These are phyloP conservation scores for Drymodes brunneopygia DNA, from an alignment of 2,113 vertebrate genomes.

Conservation along the genomic window DNA sequence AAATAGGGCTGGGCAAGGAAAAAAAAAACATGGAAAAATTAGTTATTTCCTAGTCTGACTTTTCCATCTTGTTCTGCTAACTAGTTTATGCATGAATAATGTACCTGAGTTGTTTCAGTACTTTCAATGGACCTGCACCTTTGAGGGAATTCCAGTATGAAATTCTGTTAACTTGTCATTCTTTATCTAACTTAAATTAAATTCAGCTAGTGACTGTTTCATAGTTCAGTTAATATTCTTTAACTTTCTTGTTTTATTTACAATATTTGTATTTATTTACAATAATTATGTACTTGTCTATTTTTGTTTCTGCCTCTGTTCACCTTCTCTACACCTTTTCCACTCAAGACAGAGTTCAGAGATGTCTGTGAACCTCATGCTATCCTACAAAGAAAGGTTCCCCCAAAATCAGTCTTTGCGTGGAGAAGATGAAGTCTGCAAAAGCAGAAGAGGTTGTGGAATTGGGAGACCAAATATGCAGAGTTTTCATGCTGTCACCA, in stretches of 20 bases:
- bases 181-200: background rate
- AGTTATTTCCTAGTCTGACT: background rate
- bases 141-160: background rate
- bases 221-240: background rate
- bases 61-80: background rate
- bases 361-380: background rate
- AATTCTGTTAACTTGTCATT: background rate
- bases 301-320: background rate
- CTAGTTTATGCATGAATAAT: background rate
- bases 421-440: background rate
- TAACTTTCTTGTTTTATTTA: background rate
- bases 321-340: background rate
- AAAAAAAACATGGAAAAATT: background rate
- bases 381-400: background rate
- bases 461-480: background rate
- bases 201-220: background rate
- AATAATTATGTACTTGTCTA: background rate
- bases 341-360: background rate
- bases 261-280: background rate
- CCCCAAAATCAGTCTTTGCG: background rate
- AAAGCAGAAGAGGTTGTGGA: background rate
- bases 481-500: constrained; percentile 7
- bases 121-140: background rate
- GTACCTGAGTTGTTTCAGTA: background rate
- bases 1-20: background rate